A percentile compares a stretch with the other conserved stretches of the same genome.
Conservation (phyloP, 2,888 invertebrate species). For the Drosophila testacea region DNA sequence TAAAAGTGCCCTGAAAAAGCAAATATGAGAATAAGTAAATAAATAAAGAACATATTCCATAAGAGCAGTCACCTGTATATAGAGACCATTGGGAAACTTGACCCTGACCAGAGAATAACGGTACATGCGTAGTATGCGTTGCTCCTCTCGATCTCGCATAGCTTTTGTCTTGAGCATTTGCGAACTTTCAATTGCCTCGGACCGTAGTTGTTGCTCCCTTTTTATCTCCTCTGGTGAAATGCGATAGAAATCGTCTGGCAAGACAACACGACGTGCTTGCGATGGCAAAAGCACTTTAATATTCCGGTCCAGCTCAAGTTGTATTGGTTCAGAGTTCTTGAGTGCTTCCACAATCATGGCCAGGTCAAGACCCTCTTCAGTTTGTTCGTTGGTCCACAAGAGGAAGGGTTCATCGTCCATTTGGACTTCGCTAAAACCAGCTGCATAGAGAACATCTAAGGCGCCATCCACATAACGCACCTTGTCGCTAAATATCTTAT, state of each 20-base stretch:
- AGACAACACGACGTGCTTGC: conserved; percentile 89
- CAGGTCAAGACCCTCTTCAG: conserved; percentile 85
- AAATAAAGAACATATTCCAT: no score
- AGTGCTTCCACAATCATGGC: conserved; percentile 91
- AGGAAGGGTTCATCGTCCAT: conserved; percentile 89
- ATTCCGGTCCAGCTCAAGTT: conserved; percentile 93
- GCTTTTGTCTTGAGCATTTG: conserved; percentile 96
- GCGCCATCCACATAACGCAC: conserved; percentile 93
- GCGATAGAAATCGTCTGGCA: conserved; percentile 94
- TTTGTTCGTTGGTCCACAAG: conserved; percentile 88
- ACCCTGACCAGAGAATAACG: conserved; percentile 94
- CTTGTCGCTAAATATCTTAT: conserved; percentile 91
- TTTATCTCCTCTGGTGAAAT: conserved; percentile 93
- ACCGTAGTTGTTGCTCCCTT: conserved; percentile 90
- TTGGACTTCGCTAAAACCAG: conserved; percentile 90
- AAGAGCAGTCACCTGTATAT: conserved; percentile 88
- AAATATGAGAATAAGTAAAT: background rate
- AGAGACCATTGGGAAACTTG: conserved; percentile 94
- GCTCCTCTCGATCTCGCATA: conserved; percentile 96
- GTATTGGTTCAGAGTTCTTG: conserved; percentile 91
- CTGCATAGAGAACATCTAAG: conserved; percentile 91
- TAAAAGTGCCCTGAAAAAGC: conserved; percentile 92
- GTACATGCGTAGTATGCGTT: conserved; percentile 92
- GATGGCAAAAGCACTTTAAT: conserved; percentile 93
- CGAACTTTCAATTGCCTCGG: conserved; percentile 91